These are phyloP conservation scores for Gymnosoma rotundatum DNA, from an alignment of 2,888 invertebrate species.

Conservation along the genomic window DNA sequence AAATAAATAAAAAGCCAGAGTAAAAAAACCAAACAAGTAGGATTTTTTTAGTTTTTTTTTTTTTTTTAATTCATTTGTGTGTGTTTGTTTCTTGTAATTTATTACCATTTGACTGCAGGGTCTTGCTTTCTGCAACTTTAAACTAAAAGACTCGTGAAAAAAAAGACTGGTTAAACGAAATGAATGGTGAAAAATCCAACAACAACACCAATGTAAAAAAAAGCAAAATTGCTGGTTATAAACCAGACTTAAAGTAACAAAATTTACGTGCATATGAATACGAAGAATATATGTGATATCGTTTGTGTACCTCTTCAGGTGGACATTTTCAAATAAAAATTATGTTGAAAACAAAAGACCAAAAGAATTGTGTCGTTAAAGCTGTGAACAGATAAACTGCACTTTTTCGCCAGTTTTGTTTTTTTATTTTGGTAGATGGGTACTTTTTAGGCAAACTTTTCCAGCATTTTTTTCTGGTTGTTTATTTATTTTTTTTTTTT, in stretches of 20 bases:
- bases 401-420: no score
- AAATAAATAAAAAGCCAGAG: slow-evolving; percentile 43
- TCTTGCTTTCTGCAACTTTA: slow-evolving; percentile 61
- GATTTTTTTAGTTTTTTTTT: slow-evolving; percentile 37
- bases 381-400: neutral
- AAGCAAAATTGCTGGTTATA: slow-evolving; percentile 40
- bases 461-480: no score
- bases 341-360: neutral
- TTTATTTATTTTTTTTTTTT: no score
- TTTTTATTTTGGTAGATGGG: no score
- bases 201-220: neutral
- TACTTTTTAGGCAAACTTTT: no score
- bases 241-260: slow-evolving; percentile 59
- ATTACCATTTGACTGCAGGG: slow-evolving; percentile 70
- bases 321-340: slow-evolving; percentile 23
- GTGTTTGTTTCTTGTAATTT: slow-evolving; percentile 60
- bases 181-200: neutral
- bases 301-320: slow-evolving; percentile 13
- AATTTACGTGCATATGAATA: neutral
- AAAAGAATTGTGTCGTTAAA: slow-evolving; percentile 11
- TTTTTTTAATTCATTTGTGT: slow-evolving; percentile 2
- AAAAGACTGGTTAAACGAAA: slow-evolving; percentile 45
- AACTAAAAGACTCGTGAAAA: slow-evolving; percentile 29
- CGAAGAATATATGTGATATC: neutral
- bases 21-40: slow-evolving; percentile 45